Evolutionary conservation across 2,888 invertebrate species (phyloP).

Genomic region (Hipparchia semele): DNA sequence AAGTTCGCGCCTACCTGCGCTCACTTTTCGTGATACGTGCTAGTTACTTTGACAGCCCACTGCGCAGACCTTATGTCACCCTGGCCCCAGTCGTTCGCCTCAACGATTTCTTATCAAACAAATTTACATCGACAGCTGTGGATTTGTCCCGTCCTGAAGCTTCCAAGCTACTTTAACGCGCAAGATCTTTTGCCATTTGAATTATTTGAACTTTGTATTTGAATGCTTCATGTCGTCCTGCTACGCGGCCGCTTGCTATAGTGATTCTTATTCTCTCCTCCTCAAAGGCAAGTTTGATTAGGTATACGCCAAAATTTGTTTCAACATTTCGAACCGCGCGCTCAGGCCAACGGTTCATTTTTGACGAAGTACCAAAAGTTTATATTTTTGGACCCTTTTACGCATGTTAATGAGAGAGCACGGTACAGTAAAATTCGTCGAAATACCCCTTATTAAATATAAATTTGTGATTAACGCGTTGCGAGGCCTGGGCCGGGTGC

Average conservation of each 20-base stretch:
- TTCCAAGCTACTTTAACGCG: neutral
- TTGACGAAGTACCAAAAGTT: conserved; percentile 10
- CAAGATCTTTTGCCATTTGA: neutral
- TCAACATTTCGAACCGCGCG: no score
- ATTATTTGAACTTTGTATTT: no score
- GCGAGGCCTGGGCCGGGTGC: conserved; percentile 38
- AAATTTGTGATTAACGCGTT: conserved; percentile 55
- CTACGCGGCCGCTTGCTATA: no score
- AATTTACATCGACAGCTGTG: conserved; percentile 23
- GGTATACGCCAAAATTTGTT: no score
- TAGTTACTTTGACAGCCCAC: conserved; percentile 54
- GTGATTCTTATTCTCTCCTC: no score
- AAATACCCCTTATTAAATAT: conserved; percentile 47
- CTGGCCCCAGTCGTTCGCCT: conserved; percentile 32
- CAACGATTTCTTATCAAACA: conserved; percentile 33
- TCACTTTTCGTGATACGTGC: conserved; percentile 47
- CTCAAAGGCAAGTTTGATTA: no score
- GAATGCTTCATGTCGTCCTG: no score
- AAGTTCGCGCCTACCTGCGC: conserved; percentile 42
- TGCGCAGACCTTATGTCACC: conserved; percentile 47
- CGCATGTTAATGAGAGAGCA: conserved; percentile 45
- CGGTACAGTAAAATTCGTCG: conserved; percentile 39
- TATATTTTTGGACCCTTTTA: conserved; percentile 39
- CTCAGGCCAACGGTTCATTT: neutral
- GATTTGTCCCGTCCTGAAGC: neutral